Evolutionary conservation across 2,113 vertebrate genomes (phyloP), one percentile per base, ranked within the genome.

Genomic region (Bettongia penicillata): DNA sequence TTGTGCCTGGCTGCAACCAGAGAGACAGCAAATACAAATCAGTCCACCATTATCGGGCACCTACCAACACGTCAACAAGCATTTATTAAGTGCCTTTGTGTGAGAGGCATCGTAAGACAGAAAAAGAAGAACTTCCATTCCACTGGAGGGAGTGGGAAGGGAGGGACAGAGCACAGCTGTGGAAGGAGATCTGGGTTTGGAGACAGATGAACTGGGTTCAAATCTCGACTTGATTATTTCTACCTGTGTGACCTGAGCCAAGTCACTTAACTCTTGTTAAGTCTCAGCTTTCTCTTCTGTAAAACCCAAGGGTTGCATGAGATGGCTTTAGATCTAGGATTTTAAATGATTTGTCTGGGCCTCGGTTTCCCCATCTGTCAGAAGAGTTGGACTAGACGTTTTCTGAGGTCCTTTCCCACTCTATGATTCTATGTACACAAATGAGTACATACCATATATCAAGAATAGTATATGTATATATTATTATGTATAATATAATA

Each of bases 1-100:
- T 95, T 91, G 77, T 96, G 94, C 93, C 96, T 97, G 91, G 31
- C 55, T 90, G 52, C 12, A 57, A 37, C 22, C 24, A 77, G 61
- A 47, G 47, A 91, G 90, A 91, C 92, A 19, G 90, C 26, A 0
- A 23, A n/a, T 77, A n/a, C 37, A 77, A 77, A 77, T 23, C n/a
- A 22, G 68, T 55, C 93, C 55, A 24, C 2, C 94, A 84, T 90
- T 90, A 89, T 77, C n/a, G 6, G 37, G 61, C 37, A 37, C 93
- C 91, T 8, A 37, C 57, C 28, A 68, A 68, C 28, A 31, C 31
- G 89, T 93, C 53, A 23, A 3, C 96, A 77, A 91, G 14, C 57
- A 11, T 77, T 91, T 90, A 89, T 61, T 61, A 61, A 61, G 28
- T 31, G 12, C 94, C 91, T 8, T 43, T 7, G 0, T 0, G 49